A percentile compares a stretch with the other conserved stretches of the same genome.
Conservation (phyloP, 2,113 vertebrate genomes). For the Epinephelus fuscoguttatus region DNA sequence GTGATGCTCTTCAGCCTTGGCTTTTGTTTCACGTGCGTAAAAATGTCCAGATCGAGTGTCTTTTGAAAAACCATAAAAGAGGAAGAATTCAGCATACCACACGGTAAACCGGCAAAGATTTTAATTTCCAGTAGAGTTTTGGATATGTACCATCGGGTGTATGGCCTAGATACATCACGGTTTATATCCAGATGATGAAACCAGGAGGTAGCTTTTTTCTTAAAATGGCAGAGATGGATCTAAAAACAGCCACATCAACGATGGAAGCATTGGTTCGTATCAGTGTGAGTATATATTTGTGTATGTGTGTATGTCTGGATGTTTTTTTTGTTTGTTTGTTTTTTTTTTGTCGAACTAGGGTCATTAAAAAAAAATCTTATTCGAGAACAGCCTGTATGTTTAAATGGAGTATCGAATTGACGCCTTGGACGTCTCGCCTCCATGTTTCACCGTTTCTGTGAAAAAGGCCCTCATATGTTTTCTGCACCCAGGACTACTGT, state of each 20-base stretch:
- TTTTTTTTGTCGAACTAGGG: neutral
- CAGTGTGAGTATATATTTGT: conserved; percentile 71
- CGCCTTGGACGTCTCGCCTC: neutral
- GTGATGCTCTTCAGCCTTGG: neutral
- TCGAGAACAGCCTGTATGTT: neutral
- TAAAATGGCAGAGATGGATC: conserved; percentile 78
- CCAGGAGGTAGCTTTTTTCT: conserved; percentile 49
- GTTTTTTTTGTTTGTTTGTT: no score
- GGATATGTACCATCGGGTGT: conserved; percentile 34
- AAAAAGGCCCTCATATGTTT: neutral
- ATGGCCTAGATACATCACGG: conserved; percentile 21
- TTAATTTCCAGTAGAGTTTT: neutral
- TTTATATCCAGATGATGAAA: conserved; percentile 65
- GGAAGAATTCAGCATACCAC: neutral
- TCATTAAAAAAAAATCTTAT: neutral
- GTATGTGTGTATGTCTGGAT: neutral
- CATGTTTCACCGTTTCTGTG: neutral
- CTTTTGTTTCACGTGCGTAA: conserved; percentile 13
- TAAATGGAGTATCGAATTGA: no score
- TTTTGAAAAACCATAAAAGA: neutral
- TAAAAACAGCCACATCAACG: conserved; percentile 71
- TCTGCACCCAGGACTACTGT: neutral
- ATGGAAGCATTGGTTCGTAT: conserved; percentile 81
- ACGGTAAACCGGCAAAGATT: neutral
- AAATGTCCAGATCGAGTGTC: conserved; percentile 2